Conservation (phyloP, 23 tunicate species). For the Oikopleura vanhoeffeni region DNA sequence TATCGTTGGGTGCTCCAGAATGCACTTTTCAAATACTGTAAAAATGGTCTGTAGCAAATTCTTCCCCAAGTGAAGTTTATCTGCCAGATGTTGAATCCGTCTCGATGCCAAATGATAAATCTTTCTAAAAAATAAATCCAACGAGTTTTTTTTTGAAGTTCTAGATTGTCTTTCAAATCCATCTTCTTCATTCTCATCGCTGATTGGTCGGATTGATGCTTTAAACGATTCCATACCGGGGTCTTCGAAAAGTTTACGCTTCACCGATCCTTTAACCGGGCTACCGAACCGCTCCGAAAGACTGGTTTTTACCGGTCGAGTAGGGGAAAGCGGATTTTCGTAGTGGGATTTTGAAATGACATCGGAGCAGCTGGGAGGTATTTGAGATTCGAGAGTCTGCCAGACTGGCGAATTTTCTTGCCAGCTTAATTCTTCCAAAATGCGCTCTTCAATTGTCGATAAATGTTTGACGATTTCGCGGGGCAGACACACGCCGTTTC, state of each 20-base stretch:
- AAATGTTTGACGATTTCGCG: slow-evolving; percentile 54
- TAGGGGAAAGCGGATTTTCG: neutral
- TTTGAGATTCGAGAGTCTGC: slow-evolving; percentile 8
- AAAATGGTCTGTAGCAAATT: neutral
- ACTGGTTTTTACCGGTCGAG: neutral
- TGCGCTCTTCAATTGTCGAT: slow-evolving; percentile 57
- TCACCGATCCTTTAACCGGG: neutral
- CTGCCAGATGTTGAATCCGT: neutral
- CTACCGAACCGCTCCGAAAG: neutral
- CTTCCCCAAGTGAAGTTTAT: neutral
- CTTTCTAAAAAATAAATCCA: neutral
- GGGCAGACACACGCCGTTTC: slow-evolving; percentile 22
- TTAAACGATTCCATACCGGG: too few relatives aligned
- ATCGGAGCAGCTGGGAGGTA: neutral
- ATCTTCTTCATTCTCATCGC: neutral
- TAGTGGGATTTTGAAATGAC: neutral
- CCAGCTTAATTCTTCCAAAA: slow-evolving; percentile 77
- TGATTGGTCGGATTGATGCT: too few relatives aligned
- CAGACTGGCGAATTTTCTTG: slow-evolving; percentile 53
- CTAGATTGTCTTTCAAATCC: neutral
- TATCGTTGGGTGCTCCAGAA: neutral
- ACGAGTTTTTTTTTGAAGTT: neutral
- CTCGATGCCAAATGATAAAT: neutral
- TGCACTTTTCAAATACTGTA: neutral
- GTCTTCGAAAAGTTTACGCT: neutral